Evolutionary conservation across 2,888 invertebrate species (phyloP).

Genomic region (Dynastes hyllus): DNA sequence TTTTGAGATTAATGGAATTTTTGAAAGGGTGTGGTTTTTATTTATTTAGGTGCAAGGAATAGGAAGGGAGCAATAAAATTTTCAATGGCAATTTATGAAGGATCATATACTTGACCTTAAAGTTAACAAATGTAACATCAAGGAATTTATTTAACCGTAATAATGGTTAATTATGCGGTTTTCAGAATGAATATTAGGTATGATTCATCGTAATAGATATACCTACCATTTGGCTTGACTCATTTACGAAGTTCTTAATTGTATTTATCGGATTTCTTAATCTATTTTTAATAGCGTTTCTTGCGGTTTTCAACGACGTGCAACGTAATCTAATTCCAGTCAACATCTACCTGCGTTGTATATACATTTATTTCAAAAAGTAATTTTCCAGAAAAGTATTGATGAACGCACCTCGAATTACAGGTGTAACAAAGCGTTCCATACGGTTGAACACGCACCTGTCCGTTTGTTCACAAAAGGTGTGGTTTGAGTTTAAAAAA

Average conservation of each 20-base stretch:
- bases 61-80: no score
- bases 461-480: constrained; percentile 32
- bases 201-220: constrained; percentile 7
- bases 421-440: constrained; percentile 34
- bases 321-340: neutral
- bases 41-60: no score
- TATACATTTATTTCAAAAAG: no score
- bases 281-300: neutral
- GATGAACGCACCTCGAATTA: constrained; percentile 25
- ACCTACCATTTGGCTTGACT: neutral
- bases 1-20: no score
- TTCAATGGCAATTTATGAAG: no score
- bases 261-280: neutral
- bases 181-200: neutral
- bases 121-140: no score
- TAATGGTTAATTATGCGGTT: constrained; percentile 12
- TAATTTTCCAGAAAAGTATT: neutral
- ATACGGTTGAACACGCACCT: constrained; percentile 42
- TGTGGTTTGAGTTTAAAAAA: constrained; percentile 41
- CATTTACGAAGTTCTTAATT: neutral
- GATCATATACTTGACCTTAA: no score
- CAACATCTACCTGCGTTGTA: no score
- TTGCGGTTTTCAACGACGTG: neutral
- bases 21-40: no score
- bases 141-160: neutral